A percentile compares a stretch with the other conserved stretches of the same genome.
Evolutionary conservation across 2,113 vertebrate species (phyloP).

Genomic region (Vimba vimba): DNA sequence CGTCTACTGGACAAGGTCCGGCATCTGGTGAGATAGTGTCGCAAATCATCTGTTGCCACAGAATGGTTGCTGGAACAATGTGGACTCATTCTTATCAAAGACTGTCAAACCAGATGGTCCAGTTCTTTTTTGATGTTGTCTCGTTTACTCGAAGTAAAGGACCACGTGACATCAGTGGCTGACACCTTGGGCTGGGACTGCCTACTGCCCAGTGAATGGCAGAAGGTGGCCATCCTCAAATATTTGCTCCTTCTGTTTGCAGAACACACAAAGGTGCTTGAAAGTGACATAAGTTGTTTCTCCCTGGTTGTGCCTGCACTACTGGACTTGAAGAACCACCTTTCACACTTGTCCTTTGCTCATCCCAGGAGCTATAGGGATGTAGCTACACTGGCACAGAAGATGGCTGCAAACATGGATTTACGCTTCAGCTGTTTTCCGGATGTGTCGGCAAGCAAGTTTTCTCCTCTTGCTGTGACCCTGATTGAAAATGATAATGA

Average conservation of each 20-base stretch:
- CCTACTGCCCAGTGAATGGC: background rate
- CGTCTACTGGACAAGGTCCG: slow-evolving; percentile 37
- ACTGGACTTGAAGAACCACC: slow-evolving; percentile 32
- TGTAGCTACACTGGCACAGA: slow-evolving; percentile 38
- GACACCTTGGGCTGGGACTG: slow-evolving; percentile 37
- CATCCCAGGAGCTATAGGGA: slow-evolving; percentile 29
- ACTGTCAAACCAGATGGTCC: slow-evolving; percentile 45
- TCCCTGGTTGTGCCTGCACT: slow-evolving; percentile 45
- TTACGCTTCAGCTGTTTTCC: slow-evolving; percentile 30
- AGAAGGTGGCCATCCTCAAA: slow-evolving; percentile 26
- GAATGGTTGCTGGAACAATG: slow-evolving; percentile 41
- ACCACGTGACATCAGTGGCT: slow-evolving; percentile 21
- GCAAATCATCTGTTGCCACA: slow-evolving; percentile 47
- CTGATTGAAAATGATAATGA: slow-evolving; percentile 33
- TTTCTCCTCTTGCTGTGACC: slow-evolving; percentile 32
- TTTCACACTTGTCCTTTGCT: slow-evolving; percentile 26
- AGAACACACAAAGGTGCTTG: slow-evolving; percentile 8
- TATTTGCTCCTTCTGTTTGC: slow-evolving; percentile 46
- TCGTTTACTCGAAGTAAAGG: slow-evolving; percentile 35
- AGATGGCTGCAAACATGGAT: slow-evolving; percentile 29
- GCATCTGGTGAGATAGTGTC: background rate
- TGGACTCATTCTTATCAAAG: slow-evolving; percentile 45
- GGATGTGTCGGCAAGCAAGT: background rate
- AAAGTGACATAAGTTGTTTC: slow-evolving; percentile 37
- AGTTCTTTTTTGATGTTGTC: slow-evolving; percentile 46